Evolutionary conservation across 2,888 invertebrate species (phyloP).

Genomic region (Prenolepis imparis): DNA sequence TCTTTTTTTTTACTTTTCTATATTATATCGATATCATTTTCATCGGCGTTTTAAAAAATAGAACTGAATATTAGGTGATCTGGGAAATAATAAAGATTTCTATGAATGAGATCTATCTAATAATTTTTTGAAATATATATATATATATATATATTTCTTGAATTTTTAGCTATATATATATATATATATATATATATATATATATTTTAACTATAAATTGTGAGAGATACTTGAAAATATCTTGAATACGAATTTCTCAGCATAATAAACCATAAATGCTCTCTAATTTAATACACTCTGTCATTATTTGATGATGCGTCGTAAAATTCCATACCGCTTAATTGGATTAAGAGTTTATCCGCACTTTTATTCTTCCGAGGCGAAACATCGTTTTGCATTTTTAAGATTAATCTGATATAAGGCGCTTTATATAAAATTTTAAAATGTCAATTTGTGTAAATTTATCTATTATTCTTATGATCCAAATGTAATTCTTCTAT

Average conservation of each 20-base stretch:
- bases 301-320: not conserved
- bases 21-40: not conserved
- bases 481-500: conserved; percentile 55
- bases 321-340: not conserved
- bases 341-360: conserved; percentile 20
- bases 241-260: not conserved
- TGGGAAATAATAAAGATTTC: not conserved
- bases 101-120: not conserved
- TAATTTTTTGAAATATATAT: not conserved
- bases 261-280: not conserved
- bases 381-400: not conserved
- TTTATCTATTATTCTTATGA: conserved; percentile 32
- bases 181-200: too few species aligned
- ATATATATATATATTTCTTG: not conserved
- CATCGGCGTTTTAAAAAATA: not conserved
- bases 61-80: not conserved
- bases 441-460: not conserved
- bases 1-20: not conserved
- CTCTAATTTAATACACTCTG: not conserved
- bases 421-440: conserved; percentile 27
- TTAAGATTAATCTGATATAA: conserved; percentile 21
- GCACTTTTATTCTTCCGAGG: not conserved
- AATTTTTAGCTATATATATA: not conserved
- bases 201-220: not conserved
- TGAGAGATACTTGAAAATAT: not conserved